Evolutionary conservation across 2,113 vertebrate species (phyloP), one percentile per base, ranked within the genome.

Genomic region (Bufo gargarizans): DNA sequence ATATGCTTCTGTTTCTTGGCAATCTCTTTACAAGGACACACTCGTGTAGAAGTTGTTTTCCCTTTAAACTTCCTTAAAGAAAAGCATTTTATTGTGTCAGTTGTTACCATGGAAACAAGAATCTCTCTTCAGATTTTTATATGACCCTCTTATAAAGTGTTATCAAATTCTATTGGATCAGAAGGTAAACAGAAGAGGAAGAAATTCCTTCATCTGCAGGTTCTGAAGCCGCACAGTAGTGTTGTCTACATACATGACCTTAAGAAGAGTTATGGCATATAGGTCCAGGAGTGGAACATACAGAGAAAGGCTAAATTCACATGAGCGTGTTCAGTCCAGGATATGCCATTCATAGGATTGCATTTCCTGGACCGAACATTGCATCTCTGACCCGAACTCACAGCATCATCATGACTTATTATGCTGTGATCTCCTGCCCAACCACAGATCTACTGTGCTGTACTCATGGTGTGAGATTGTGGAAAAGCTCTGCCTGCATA

Each of bases 101-200:
- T 76, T 22, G 72, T 77, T 86, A 9, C 84, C 45, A 77, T 86
- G 72, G 84, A 77, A 77, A 86, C 84, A 77, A 83, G 72, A 86
- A 47, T 65, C 72, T n/a, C 72, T 22, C n/a, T 74, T 63, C 43
- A 77, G 22, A 82, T 82, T 61, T 61, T 33, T 47, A 82, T 69
- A 53, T 77, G 56, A 77, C 84, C 71, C 84, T 77, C 56, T 77
- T 33, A 77, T 86, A 74, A 86, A 45, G 47, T 77, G 69, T 45
- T 59, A 77, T n/a, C 55, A 76, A 59, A 77, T 86, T 47, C 5
- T 6, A 49, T 58, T 17, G 17, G 16, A 16, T 77, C 19, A 77
- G 11, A 65, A 45, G 65, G 49, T 84, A 58, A 59, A 45, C 49
- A 74, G 50, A 71, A 59, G 2, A 16, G 3, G 22, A 10, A 58